Base-by-base conservation (phyloP, 2,888 invertebrate species). In the Ptychoptera contaminata region DNA sequence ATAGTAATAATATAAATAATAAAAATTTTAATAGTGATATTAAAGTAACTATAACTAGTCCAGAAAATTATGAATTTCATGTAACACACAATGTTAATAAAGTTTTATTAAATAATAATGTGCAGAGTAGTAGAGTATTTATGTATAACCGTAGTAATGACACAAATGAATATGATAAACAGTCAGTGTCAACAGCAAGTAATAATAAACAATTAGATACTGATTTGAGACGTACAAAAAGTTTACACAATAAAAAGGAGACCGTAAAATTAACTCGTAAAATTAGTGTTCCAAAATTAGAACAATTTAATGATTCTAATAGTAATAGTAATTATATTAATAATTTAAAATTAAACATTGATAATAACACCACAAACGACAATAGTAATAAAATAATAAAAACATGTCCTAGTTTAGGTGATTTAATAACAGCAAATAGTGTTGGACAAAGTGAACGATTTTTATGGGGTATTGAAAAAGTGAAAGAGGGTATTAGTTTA, bases 401-500 rank as follows among this genome's bases (percentile, higher is more conserved):
- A 23, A 10, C 40, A 15, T 14, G 7, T 29, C 36, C 61, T 16
- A 65, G 63, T 16, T 53, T 65, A 2, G 65, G 65, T 1, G 60
- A 62, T 55, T 52, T 63, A 34, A 64, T 64, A 10, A 64, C 64
- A 6, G 59, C 62, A 43, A 66, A 65, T 41, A 63, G 61, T 51
- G 59, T 63, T 48, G 64, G 63, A 16, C 39, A 37, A 15, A 54
- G 57, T 46, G 61, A 59, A 48, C 60, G 61, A 35, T 56, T 64
- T 54, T 60, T 58, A 4, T 65, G 65, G 66, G 62, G 63, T 43
- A 62, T 63, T 41, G 63, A 64, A 47, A 59, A 60, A 11, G 58
- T 60, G 10, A 61, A 62, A 42, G 66, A 65, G 48, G 59, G 57
- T 12, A 54, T 61, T 1, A 56, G 59, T 38, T 51, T 59, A n/a